A percentile compares a stretch with the other conserved stretches of the same genome.
Conservation (phyloP, 2,113 vertebrate species). For the Microtus montanus region DNA sequence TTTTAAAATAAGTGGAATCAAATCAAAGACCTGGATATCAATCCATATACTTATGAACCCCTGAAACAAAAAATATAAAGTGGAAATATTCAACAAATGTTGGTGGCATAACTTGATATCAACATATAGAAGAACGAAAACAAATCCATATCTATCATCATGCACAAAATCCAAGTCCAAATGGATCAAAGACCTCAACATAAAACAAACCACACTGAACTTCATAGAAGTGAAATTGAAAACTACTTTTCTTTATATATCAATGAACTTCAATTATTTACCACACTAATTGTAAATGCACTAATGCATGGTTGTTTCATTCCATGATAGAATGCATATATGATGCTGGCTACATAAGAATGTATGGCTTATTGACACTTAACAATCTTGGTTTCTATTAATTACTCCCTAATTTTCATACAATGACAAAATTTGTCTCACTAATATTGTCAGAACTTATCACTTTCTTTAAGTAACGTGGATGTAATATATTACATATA, state of each 20-base stretch:
- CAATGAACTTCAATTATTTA: not conserved
- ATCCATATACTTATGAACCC: too few relatives aligned
- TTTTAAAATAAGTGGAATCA: too few relatives aligned
- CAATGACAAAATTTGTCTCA: not conserved
- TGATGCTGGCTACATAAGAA: not conserved
- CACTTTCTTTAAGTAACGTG: not conserved
- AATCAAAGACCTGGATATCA: too few relatives aligned
- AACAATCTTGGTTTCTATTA: not conserved
- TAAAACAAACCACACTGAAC: too few relatives aligned
- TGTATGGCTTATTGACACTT: not conserved
- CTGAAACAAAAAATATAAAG: too few relatives aligned
- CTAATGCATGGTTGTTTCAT: not conserved
- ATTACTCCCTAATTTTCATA: not conserved
- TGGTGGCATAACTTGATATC: too few relatives aligned
- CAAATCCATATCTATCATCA: too few relatives aligned
- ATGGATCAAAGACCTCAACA: too few relatives aligned
- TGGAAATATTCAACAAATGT: too few relatives aligned
- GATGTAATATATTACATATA: not conserved
- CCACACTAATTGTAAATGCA: not conserved
- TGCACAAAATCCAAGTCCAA: too few relatives aligned
- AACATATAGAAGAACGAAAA: too few relatives aligned
- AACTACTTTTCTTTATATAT: not conserved
- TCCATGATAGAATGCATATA: not conserved
- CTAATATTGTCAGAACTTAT: not conserved
- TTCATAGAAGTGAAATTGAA: too few relatives aligned